Percentiles rank a stretch among this genome's conserved stretches.
Evolutionary conservation across 2,888 invertebrate genomes (phyloP).

Genomic region (Myopa tessellatipennis): DNA sequence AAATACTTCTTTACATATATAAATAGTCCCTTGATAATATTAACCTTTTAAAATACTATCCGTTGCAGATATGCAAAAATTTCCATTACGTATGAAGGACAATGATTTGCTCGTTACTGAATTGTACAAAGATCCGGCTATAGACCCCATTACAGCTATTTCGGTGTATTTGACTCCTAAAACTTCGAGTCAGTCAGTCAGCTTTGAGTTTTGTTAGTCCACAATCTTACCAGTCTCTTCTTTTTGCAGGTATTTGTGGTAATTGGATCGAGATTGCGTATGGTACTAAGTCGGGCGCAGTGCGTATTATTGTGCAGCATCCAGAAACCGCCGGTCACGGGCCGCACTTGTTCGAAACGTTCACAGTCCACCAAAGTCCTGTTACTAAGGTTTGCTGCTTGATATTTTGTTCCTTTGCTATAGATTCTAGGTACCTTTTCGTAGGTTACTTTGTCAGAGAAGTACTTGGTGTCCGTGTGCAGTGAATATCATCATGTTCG

Average conservation of each 20-base stretch:
- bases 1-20: conserved; percentile 44
- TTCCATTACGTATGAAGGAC: conserved; percentile 98
- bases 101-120: conserved; percentile 98
- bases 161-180: conserved; percentile 99
- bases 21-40: background rate
- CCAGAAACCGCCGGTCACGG: conserved; percentile 99
- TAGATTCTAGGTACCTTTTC: conserved; percentile 35
- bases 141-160: conserved; percentile 96
- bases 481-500: conserved; percentile 98
- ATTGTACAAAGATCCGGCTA: conserved; percentile 92
- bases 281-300: conserved; percentile 94
- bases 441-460: conserved; percentile 92
- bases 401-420: background rate
- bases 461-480: conserved; percentile 94
- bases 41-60: background rate
- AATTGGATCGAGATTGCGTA: conserved; percentile 99
- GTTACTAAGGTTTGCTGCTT: conserved; percentile 81
- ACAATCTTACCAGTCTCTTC: background rate
- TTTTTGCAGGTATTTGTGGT: conserved; percentile 84
- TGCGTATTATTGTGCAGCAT: conserved; percentile 97
- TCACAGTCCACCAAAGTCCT: conserved; percentile 95
- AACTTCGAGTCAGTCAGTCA: conserved; percentile 88
- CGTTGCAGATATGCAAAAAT: conserved; percentile 95
- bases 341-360: conserved; percentile 97
- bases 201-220: background rate